Evolutionary conservation across 2,113 vertebrate genomes (phyloP).

Genomic region (Erinaceus europaeus): DNA sequence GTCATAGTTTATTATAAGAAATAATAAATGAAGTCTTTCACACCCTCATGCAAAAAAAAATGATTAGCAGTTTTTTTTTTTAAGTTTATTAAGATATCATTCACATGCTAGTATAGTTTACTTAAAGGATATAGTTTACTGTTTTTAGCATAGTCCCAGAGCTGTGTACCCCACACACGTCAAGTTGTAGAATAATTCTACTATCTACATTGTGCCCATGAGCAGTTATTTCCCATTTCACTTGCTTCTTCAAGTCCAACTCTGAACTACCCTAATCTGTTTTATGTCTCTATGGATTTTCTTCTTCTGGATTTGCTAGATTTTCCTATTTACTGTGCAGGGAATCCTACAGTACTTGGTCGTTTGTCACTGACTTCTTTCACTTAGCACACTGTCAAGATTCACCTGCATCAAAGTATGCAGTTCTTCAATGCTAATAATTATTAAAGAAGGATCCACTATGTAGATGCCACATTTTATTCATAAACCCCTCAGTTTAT

Average conservation of each 20-base stretch:
- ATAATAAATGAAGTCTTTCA: background rate
- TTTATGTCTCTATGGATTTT: background rate
- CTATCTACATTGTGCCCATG: background rate
- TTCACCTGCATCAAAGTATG: background rate
- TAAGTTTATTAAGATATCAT: background rate
- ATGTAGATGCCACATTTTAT: background rate
- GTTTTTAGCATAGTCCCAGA: background rate
- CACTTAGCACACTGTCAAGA: background rate
- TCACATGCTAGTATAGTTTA: background rate
- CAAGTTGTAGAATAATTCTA: background rate
- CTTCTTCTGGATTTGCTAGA: background rate
- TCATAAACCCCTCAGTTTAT: background rate
- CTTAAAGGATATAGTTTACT: background rate
- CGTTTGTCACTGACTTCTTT: background rate
- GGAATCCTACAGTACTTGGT: background rate
- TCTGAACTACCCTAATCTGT: background rate
- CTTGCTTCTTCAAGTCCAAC: background rate
- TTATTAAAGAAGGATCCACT: background rate
- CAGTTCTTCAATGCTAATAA: background rate
- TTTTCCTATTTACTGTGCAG: too few species aligned
- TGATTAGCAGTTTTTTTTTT: background rate
- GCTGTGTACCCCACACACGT: background rate
- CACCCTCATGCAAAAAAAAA: background rate
- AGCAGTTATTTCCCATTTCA: background rate
- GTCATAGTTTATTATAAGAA: background rate